Conservation (phyloP, 2,113 vertebrate genomes). For the Zosterops japonicus region DNA sequence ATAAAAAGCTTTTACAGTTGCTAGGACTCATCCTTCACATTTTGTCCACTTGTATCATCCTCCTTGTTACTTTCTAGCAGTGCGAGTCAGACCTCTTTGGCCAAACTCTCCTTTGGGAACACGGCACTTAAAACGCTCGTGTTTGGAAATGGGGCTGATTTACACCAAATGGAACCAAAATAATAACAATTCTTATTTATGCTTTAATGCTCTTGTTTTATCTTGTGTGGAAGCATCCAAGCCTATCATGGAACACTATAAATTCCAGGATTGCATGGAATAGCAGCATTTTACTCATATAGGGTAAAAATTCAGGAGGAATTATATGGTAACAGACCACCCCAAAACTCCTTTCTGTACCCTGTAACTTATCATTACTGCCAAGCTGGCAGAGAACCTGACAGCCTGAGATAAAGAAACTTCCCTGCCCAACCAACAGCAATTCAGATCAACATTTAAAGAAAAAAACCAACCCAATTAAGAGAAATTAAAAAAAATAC, state of each 20-base stretch:
- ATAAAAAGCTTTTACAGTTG: neutral
- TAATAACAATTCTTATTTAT: neutral
- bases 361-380: neutral
- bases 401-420: conserved; percentile 38
- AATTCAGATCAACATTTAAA: neutral
- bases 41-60: neutral
- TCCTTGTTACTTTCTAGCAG: neutral
- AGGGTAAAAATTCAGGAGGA: neutral
- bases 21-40: neutral
- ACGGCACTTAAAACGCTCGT: accelerated
- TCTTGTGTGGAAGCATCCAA: neutral
- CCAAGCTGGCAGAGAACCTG: conserved; percentile 38
- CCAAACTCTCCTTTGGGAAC: neutral
- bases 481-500: neutral
- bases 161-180: neutral
- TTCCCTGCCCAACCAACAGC: conserved; percentile 1
- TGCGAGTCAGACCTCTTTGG: accelerated
- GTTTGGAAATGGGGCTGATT: neutral
- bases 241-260: neutral
- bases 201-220: neutral
- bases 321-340: neutral
- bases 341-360: neutral
- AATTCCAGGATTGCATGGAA: neutral
- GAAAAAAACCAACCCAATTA: neutral
- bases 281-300: neutral